Evolutionary conservation across 2,888 invertebrate species (phyloP).

Genomic region (Choristoneura rosaceana): DNA sequence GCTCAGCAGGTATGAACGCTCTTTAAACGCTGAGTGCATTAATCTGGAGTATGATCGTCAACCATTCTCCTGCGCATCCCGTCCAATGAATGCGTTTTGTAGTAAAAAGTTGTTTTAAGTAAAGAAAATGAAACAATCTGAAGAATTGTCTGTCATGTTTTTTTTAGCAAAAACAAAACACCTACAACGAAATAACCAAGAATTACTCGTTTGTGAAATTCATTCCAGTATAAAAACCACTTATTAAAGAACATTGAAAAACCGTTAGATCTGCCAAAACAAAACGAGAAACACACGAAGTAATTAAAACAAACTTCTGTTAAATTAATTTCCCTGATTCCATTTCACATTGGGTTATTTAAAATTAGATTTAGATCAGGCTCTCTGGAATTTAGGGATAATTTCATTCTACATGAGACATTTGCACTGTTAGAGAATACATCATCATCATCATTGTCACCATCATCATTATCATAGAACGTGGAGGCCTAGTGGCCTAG

Average conservation of each 20-base stretch:
- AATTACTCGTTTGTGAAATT: neutral
- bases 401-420: neutral
- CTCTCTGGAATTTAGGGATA: neutral
- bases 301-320: constrained; percentile 33
- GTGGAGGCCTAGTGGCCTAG: too few species aligned
- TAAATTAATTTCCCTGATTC: constrained; percentile 23
- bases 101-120: too few species aligned
- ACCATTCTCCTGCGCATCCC: too few species aligned
- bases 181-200: neutral
- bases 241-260: constrained; percentile 3
- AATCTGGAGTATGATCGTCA: too few species aligned
- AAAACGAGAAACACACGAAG: constrained; percentile 23
- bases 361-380: constrained; percentile 21
- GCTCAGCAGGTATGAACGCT: too few species aligned
- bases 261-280: constrained; percentile 24
- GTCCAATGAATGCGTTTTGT: too few species aligned
- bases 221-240: neutral
- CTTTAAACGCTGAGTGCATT: too few species aligned
- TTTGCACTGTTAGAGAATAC: neutral
- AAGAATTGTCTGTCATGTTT: too few species aligned
- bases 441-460: too few species aligned
- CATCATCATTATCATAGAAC: too few species aligned
- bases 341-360: constrained; percentile 26
- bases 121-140: too few species aligned
- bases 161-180: neutral